Conservation (phyloP, 2,888 invertebrate species). For the Melinaea menophilus region DNA sequence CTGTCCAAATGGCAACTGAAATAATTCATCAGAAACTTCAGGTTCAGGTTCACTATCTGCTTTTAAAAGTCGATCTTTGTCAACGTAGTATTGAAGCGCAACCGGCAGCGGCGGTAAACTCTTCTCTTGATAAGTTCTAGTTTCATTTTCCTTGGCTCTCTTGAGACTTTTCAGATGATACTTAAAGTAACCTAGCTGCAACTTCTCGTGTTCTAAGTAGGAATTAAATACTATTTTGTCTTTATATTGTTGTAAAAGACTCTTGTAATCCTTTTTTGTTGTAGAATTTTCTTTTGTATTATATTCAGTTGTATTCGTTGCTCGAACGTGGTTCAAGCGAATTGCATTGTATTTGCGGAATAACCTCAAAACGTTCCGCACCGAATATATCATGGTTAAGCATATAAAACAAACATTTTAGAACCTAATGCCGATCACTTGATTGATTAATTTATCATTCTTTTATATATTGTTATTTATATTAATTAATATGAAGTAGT, state of each 20-base stretch:
- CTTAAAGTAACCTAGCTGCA: constrained; percentile 57
- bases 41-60: constrained; percentile 37
- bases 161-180: constrained; percentile 54
- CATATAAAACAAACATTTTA: no score
- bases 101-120: constrained; percentile 70
- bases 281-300: background rate
- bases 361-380: constrained; percentile 65
- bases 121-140: constrained; percentile 42
- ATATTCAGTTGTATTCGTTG: constrained; percentile 35
- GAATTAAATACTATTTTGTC: constrained; percentile 68
- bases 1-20: constrained; percentile 62
- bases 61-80: constrained; percentile 50
- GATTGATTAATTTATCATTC: no score
- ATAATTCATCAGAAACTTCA: constrained; percentile 41
- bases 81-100: constrained; percentile 70
- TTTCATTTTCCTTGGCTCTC: constrained; percentile 44
- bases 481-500: no score
- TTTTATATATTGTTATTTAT: no score
- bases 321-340: constrained; percentile 42
- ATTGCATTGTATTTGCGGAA: constrained; percentile 48
- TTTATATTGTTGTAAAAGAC: constrained; percentile 50
- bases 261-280: constrained; percentile 44
- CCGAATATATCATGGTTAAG: constrained; percentile 49
- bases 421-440: no score
- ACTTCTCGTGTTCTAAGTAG: constrained; percentile 61